Conservation (phyloP, 2,888 invertebrate species). For the Dynastes grantii region DNA sequence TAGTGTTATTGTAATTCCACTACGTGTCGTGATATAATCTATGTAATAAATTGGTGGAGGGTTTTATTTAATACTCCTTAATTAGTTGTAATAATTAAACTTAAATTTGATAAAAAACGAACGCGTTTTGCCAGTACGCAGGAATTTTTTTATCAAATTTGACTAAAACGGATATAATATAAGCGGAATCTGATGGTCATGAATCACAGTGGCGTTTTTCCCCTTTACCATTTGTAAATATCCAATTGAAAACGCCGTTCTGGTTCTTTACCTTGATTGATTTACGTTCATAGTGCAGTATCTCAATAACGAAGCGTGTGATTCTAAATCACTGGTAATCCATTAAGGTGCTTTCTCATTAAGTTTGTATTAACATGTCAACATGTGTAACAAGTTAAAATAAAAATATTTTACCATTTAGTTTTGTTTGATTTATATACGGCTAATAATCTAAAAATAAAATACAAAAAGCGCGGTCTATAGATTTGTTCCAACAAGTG, state of each 20-base stretch:
- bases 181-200: constrained; percentile 60
- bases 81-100: constrained; percentile 27
- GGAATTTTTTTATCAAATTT: constrained; percentile 50
- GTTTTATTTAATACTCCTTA: constrained; percentile 35
- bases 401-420: constrained; percentile 1
- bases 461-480: neutral
- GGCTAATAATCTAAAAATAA: neutral
- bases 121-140: neutral
- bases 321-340: constrained; percentile 42
- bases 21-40: constrained; percentile 49
- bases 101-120: constrained; percentile 50
- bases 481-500: no score
- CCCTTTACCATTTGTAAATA: constrained; percentile 58
- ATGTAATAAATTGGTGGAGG: constrained; percentile 51
- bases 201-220: constrained; percentile 68
- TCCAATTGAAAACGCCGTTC: constrained; percentile 62
- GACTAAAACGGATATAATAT: constrained; percentile 43
- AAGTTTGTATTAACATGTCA: neutral
- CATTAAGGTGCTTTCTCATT: constrained; percentile 50
- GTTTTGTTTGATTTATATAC: neutral
- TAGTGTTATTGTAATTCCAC: constrained; percentile 21
- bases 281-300: constrained; percentile 26
- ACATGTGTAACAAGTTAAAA: neutral
- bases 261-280: constrained; percentile 62
- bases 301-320: constrained; percentile 15